These are phyloP conservation scores for Silvanus unidentatus DNA, from an alignment of 2,888 invertebrate species.

Conservation along the genomic window DNA sequence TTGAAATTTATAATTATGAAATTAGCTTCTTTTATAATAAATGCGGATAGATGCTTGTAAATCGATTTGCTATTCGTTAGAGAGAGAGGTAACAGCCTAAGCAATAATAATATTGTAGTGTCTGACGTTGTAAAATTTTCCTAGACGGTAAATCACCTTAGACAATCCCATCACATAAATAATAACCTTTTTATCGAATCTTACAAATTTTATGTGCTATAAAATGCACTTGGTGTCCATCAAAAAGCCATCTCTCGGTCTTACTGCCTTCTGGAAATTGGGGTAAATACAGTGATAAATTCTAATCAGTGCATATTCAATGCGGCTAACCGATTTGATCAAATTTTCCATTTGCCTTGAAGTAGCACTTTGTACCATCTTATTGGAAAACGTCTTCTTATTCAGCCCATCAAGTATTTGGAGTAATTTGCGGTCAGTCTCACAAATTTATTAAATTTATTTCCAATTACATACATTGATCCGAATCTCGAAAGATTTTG, in stretches of 20 bases:
- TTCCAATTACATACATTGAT: not conserved
- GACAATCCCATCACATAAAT: too few relatives aligned
- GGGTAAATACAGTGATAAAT: conserved; percentile 2
- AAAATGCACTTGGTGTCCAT: conserved; percentile 1
- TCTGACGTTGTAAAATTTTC: too few relatives aligned
- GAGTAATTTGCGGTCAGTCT: conserved; percentile 1
- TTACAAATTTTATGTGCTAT: not conserved
- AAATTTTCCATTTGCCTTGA: not conserved
- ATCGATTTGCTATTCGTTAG: too few relatives aligned
- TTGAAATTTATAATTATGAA: too few relatives aligned
- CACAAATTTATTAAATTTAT: conserved; percentile 1
- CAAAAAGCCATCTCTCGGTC: conserved; percentile 1
- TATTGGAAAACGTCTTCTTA: not conserved
- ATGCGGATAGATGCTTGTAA: too few relatives aligned
- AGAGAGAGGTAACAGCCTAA: too few relatives aligned
- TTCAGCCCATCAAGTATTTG: too few relatives aligned
- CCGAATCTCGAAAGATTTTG: not conserved
- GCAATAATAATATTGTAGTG: too few relatives aligned
- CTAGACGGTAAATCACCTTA: too few relatives aligned
- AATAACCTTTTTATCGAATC: too few relatives aligned
- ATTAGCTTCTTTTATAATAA: too few relatives aligned
- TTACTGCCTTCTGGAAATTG: not conserved
- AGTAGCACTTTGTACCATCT: not conserved
- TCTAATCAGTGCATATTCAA: conserved; percentile 1
- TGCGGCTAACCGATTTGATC: not conserved